A percentile compares a stretch with the other conserved stretches of the same genome.
Evolutionary conservation across 1,140 invertebrate genomes (phyloP).

Genomic region (Cydia amplana): DNA sequence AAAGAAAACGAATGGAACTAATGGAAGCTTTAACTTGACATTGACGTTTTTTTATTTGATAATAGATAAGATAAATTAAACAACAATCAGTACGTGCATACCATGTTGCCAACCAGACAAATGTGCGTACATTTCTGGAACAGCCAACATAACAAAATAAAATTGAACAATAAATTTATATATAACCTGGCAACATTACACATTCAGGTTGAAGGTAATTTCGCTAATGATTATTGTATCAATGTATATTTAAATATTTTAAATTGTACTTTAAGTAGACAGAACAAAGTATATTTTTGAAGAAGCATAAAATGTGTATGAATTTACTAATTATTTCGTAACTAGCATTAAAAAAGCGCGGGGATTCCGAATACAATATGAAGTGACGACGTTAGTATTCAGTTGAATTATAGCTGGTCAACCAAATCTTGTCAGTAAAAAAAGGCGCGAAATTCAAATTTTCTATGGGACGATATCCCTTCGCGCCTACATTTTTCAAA

Average conservation of each 20-base stretch:
- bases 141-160: constrained; percentile 5
- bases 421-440: too few species aligned
- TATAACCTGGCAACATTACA: neutral
- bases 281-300: constrained; percentile 32
- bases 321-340: neutral
- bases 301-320: neutral
- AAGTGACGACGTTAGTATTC: too few species aligned
- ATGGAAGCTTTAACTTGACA: constrained; percentile 29
- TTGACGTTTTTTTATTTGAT: constrained; percentile 25
- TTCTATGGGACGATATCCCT: too few species aligned
- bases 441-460: too few species aligned
- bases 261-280: constrained; percentile 36
- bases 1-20: constrained; percentile 11
- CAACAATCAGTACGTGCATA: neutral
- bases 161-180: neutral
- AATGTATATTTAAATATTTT: neutral
- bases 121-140: neutral
- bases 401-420: too few species aligned
- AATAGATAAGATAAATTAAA: neutral
- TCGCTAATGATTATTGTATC: neutral
- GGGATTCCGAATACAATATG: neutral
- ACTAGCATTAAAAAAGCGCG: neutral
- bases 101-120: neutral
- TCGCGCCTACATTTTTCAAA: too few species aligned
- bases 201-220: neutral